phyloP scores from a whole-genome alignment of 1,140 invertebrate species.

The Micrasema minimum region DNA sequence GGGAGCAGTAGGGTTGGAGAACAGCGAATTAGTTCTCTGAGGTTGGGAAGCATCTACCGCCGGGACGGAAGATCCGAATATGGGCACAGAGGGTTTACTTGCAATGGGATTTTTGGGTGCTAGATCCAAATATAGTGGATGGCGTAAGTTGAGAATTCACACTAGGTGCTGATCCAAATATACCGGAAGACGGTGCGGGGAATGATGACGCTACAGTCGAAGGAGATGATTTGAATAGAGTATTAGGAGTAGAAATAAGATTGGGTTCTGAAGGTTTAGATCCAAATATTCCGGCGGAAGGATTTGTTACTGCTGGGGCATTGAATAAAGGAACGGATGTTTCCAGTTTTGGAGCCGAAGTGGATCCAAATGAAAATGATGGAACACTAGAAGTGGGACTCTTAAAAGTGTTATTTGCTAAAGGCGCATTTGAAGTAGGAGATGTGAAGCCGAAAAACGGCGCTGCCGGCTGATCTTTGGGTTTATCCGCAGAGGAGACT shows the following conservation, averaged over 20 bases:
- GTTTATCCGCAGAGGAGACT: slow-evolving; percentile 6
- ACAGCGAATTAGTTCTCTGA: slow-evolving; percentile 27
- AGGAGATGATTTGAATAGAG: slow-evolving; percentile 20
- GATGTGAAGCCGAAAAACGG: slow-evolving; percentile 27
- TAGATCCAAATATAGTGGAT: slow-evolving; percentile 1
- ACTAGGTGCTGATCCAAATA: slow-evolving; percentile 37
- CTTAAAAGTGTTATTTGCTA: slow-evolving; percentile 20
- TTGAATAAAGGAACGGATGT: slow-evolving; percentile 3
- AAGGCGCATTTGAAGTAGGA: neutral
- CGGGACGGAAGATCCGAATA: slow-evolving; percentile 11
- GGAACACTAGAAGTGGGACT: slow-evolving; percentile 4
- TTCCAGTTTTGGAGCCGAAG: slow-evolving; percentile 20
- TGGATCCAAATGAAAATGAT: slow-evolving; percentile 32
- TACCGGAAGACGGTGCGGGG: slow-evolving; percentile 12
- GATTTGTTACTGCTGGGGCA: slow-evolving; percentile 4
- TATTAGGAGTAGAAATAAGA: no score
- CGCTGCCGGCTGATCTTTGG: slow-evolving; percentile 22
- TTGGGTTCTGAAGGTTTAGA: slow-evolving; percentile 17
- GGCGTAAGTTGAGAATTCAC: slow-evolving; percentile 18
- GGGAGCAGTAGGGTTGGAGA: slow-evolving; percentile 6
- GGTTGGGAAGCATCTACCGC: slow-evolving; percentile 8
- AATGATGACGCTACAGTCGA: slow-evolving; percentile 17
- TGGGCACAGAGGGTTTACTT: slow-evolving; percentile 20
- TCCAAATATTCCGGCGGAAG: slow-evolving; percentile 14
- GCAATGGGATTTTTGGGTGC: slow-evolving; percentile 3